These are phyloP conservation scores for Zosterops japonicus DNA, from an alignment of 2,113 vertebrate genomes.

Conservation along the genomic window DNA sequence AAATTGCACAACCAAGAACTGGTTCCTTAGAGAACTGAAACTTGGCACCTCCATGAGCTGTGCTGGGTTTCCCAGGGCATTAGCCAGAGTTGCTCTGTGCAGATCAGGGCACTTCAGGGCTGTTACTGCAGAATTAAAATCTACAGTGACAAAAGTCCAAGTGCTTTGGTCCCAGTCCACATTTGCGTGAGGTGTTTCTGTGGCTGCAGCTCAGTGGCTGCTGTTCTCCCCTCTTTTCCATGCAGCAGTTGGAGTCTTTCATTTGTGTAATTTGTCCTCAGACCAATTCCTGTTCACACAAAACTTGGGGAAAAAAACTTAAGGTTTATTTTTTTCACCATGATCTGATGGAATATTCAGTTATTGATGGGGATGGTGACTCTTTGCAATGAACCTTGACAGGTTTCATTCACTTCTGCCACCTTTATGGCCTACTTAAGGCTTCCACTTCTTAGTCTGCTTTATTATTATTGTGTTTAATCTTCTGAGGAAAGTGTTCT, in stretches of 20 bases:
- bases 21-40: background rate
- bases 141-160: background rate
- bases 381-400: background rate
- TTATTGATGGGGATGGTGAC: background rate
- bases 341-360: background rate
- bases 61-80: background rate
- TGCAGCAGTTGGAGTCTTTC: background rate
- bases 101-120: background rate
- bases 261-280: background rate
- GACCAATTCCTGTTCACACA: background rate
- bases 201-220: background rate
- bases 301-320: background rate
- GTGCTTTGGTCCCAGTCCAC: background rate
- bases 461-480: background rate
- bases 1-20: background rate
- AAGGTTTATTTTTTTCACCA: background rate
- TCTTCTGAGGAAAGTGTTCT: background rate
- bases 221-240: background rate
- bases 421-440: background rate
- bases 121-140: background rate
- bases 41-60: background rate
- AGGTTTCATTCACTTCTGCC: background rate
- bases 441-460: background rate
- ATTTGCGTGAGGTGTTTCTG: background rate
- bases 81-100: background rate